Conservation (phyloP, 1,140 invertebrate species). For the Cepaea nemoralis region DNA sequence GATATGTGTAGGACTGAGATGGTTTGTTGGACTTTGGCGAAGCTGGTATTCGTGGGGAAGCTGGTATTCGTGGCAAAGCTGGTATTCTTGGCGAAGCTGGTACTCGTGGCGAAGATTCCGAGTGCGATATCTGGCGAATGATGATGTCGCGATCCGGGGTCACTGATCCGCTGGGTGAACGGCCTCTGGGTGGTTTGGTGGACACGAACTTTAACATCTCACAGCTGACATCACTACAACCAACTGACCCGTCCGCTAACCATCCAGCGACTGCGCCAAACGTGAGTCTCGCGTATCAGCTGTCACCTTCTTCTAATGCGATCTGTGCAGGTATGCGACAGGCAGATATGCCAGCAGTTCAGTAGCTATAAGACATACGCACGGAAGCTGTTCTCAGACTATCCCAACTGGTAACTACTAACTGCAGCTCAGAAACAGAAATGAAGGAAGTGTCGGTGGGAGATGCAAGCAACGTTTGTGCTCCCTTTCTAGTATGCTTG, state of each 20-base stretch:
- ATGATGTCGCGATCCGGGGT: background rate
- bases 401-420: too few relatives aligned
- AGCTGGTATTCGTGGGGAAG: background rate
- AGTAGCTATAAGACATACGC: too few relatives aligned
- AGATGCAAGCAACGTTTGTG: too few relatives aligned
- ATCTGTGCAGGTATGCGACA: too few relatives aligned
- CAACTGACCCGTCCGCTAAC: background rate
- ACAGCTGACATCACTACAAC: background rate
- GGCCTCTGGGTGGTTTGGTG: conserved; percentile 4
- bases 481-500: too few relatives aligned
- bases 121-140: background rate
- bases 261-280: background rate
- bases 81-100: background rate
- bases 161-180: background rate
- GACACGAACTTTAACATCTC: background rate
- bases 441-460: too few relatives aligned
- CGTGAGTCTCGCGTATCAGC: too few relatives aligned
- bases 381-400: too few relatives aligned
- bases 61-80: background rate
- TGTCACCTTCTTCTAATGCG: too few relatives aligned
- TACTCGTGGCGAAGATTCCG: background rate
- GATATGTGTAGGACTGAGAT: background rate
- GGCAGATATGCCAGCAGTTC: too few relatives aligned
- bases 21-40: background rate
- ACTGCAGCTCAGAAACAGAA: too few relatives aligned